A percentile compares a stretch with the other conserved stretches of the same genome.
phyloP scores from a whole-genome alignment of 2,888 invertebrate genomes.

The Ochropacha duplaris region DNA sequence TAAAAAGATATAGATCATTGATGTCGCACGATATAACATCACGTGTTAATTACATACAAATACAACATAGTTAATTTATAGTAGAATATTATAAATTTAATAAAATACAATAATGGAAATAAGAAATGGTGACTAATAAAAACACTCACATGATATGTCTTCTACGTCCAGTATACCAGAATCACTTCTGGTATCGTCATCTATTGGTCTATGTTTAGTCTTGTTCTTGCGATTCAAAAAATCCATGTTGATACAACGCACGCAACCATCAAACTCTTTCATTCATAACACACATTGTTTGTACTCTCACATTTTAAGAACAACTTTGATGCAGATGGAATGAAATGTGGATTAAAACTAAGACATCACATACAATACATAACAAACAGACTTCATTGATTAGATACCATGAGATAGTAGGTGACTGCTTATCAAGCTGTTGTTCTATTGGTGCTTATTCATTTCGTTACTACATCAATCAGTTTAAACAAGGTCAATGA shows the following conservation, averaged over 20 bases:
- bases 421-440: conserved; percentile 60
- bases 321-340: conserved; percentile 48
- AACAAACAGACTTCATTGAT: conserved; percentile 60
- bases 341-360: conserved; percentile 67
- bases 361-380: conserved; percentile 42
- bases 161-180: conserved; percentile 59
- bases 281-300: conserved; percentile 31
- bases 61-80: too few species aligned
- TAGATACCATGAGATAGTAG: conserved; percentile 69
- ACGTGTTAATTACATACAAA: too few species aligned
- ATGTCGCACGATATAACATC: too few species aligned
- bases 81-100: too few species aligned
- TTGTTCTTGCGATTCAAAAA: conserved; percentile 46
- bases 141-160: conserved; percentile 55
- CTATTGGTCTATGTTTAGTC: conserved; percentile 63
- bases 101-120: neutral
- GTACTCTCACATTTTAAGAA: conserved; percentile 36
- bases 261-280: conserved; percentile 29
- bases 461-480: conserved; percentile 40
- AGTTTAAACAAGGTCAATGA: conserved; percentile 32
- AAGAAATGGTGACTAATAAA: neutral
- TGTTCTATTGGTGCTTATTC: conserved; percentile 45
- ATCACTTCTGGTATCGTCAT: conserved; percentile 74
- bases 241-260: conserved; percentile 52
- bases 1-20: too few species aligned